A percentile compares a stretch with the other conserved stretches of the same genome.
Evolutionary conservation across 2,888 invertebrate genomes (phyloP).

Genomic region (Heliothis peltigera): DNA sequence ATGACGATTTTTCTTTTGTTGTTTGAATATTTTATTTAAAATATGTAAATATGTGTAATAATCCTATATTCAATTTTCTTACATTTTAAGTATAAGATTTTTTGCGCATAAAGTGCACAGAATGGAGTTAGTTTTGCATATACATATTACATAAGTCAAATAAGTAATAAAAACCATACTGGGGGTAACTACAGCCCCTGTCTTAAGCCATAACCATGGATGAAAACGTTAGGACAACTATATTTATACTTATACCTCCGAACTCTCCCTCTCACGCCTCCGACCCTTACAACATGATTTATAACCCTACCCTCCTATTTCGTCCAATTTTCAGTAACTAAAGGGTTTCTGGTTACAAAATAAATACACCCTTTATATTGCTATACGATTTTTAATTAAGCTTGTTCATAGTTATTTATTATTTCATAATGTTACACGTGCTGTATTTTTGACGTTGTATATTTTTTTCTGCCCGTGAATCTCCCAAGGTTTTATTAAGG

Average conservation of each 20-base stretch:
- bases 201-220: background rate
- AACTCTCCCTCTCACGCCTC: slow-evolving; percentile 55
- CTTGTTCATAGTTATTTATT: background rate
- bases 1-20: no score
- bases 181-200: background rate
- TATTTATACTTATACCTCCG: slow-evolving; percentile 11
- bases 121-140: no score
- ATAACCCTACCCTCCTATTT: slow-evolving; percentile 77
- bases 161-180: background rate
- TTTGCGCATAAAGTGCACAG: no score
- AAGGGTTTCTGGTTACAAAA: slow-evolving; percentile 73
- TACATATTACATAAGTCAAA: no score
- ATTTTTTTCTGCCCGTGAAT: no score
- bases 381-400: background rate
- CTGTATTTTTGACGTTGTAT: background rate
- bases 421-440: background rate
- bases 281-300: slow-evolving; percentile 77
- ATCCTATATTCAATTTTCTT: no score
- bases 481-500: no score
- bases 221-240: background rate
- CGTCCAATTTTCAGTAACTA: slow-evolving; percentile 79
- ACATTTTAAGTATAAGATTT: no score
- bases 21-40: no score
- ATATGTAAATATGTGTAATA: no score
- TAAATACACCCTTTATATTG: slow-evolving; percentile 58